These are phyloP conservation scores for Euphysa ruthae DNA, from an alignment of 30 jellyfish, hydroid and myxozoan genomes.

Conservation along the genomic window DNA sequence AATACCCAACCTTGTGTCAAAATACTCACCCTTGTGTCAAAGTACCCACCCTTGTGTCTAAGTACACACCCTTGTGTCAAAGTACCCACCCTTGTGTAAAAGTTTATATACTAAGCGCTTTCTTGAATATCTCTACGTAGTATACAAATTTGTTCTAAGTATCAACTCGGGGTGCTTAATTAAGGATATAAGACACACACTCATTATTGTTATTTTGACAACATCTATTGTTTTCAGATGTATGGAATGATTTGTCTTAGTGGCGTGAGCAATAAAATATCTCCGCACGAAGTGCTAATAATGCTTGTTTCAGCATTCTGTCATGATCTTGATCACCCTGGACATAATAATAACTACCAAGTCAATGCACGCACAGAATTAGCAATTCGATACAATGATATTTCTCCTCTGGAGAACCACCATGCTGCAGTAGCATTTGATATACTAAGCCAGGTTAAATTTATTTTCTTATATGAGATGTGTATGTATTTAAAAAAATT, in stretches of 20 bases:
- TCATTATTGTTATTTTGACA: too few species aligned
- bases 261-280: constrained; percentile 49
- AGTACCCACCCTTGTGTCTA: too few species aligned
- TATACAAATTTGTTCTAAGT: too few species aligned
- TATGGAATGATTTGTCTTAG: constrained; percentile 96
- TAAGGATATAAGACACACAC: too few species aligned
- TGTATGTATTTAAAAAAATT: too few species aligned
- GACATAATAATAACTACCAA: constrained; percentile 84
- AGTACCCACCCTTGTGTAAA: too few species aligned
- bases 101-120: too few species aligned
- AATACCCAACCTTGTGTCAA: too few species aligned
- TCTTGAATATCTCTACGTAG: too few species aligned
- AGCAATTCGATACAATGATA: constrained; percentile 88
- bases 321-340: constrained; percentile 98
- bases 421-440: constrained; percentile 96
- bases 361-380: constrained; percentile 91
- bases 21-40: too few species aligned
- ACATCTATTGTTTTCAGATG: constrained; percentile 47
- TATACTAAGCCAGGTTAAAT: constrained; percentile 62
- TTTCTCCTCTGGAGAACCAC: constrained; percentile 93
- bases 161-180: too few species aligned
- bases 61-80: too few species aligned
- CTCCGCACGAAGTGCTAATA: constrained; percentile 74
- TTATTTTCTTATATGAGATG: background rate
- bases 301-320: constrained; percentile 94